Evolutionary conservation across 92 coral and sea anemone genomes (phyloP), one percentile per base, ranked within the genome.

Genomic region (Palythoa grandis): DNA sequence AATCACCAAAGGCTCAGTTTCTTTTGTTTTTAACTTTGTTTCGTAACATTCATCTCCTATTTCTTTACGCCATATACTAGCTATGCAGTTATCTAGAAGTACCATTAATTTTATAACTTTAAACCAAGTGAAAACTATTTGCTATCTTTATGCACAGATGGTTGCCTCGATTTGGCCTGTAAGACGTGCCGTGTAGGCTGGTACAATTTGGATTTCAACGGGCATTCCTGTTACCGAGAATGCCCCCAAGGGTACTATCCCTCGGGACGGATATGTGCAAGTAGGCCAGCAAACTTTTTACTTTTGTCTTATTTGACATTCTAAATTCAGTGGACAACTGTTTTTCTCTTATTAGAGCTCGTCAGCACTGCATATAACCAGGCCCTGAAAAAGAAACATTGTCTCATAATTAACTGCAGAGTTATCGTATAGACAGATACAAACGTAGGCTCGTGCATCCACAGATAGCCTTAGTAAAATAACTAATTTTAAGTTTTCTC

Each of bases 241-340:
- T 80, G 85, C 12, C 85, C 85, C 47, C 25, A 80, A 11, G 85
- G 85, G 53, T 66, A 65, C 73, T 80, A 80, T 14, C 74, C 85
- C 3, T 80, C 85, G 12, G 85, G 20, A 40, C 60, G 72, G 15
- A 43, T 20, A 52, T 80, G 85, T 12, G 63, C 85, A 80, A 80
- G 85, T 80, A 80, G 24, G 85, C 38, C 60, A 10, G 17, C 16
- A 79, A 5, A 40, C 0, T 4, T n/a, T 23, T 58, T 15, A 20
- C 2, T 22, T 20, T 19, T 6, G 7, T 22, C 48, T 76, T 22
- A 54, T 13, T 37, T 16, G 19, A 6, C 2, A 17, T 25, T n/a
- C 7, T 38, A n/a, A 47, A 47, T 1, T 50, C 48, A 20, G 10
- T n/a, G 15, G 10, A 11, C 16, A n/a, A 39, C 35, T 29, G 35